phyloP scores from a whole-genome alignment of 2,888 invertebrate genomes.

The Cartodere bifasciata region DNA sequence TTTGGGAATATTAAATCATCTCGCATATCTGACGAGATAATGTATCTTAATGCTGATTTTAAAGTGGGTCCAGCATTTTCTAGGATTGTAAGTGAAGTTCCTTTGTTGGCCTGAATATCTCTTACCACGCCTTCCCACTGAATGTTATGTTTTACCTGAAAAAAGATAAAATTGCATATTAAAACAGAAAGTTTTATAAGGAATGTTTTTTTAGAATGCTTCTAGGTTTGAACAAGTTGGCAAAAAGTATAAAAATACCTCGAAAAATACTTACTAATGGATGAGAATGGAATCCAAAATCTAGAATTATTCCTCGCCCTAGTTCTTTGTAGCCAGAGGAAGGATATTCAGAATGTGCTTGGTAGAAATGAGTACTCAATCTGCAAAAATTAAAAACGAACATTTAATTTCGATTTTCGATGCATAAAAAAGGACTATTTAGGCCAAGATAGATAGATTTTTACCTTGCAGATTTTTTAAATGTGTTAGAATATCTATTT shows the following conservation, averaged over 20 bases:
- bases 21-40: constrained; percentile 63
- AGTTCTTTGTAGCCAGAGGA: constrained; percentile 72
- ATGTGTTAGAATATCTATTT: too few relatives aligned
- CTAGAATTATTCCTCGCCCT: constrained; percentile 65
- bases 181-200: neutral
- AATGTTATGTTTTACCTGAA: constrained; percentile 65
- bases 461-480: neutral
- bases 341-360: constrained; percentile 63
- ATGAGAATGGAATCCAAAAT: constrained; percentile 58
- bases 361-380: constrained; percentile 58
- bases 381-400: constrained; percentile 34
- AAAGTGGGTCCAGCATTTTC: constrained; percentile 83
- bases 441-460: neutral
- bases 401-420: neutral
- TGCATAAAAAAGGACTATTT: constrained; percentile 2
- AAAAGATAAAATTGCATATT: constrained; percentile 11
- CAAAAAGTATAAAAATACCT: neutral
- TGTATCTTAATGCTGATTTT: constrained; percentile 77
- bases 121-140: constrained; percentile 82
- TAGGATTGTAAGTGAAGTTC: constrained; percentile 70
- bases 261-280: constrained; percentile 38
- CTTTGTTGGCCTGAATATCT: constrained; percentile 60
- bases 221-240: neutral
- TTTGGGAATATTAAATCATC: constrained; percentile 73
- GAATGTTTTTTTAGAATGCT: neutral